A percentile compares a stretch with the other conserved stretches of the same genome.
Conservation (phyloP, 92 coral and sea anemone genomes). For the Plumapathes pennacea region DNA sequence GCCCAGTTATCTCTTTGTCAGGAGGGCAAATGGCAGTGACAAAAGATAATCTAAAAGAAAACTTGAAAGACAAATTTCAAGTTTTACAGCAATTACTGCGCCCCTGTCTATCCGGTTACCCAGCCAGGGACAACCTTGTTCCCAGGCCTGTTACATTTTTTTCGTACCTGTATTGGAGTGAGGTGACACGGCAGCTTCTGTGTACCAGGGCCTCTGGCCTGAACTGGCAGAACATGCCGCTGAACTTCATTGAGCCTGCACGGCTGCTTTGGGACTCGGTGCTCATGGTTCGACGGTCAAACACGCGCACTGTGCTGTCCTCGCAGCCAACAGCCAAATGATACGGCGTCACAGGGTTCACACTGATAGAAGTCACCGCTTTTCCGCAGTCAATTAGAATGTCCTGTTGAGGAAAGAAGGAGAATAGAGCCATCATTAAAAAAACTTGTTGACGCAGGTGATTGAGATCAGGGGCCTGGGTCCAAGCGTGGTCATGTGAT, state of each 20-base stretch:
- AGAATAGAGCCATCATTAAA: no score
- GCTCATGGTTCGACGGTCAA: constrained; percentile 86
- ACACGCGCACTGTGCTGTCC: constrained; percentile 86
- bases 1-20: no score
- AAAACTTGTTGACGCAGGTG: no score
- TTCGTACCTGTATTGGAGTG: constrained; percentile 74
- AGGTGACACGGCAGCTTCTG: constrained; percentile 90
- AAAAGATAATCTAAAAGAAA: no score
- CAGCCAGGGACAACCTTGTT: not conserved
- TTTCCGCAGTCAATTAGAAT: constrained; percentile 85
- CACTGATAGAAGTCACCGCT: constrained; percentile 87
- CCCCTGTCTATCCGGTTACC: not conserved
- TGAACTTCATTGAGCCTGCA: constrained; percentile 56
- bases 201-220: constrained; percentile 83
- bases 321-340: constrained; percentile 93
- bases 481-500: no score
- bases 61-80: no score
- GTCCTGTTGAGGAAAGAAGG: constrained; percentile 52
- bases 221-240: constrained; percentile 85
- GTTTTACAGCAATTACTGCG: no score
- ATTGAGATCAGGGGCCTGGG: no score
- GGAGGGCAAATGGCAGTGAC: no score
- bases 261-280: constrained; percentile 57
- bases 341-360: constrained; percentile 90
- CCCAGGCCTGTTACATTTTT: not conserved